These are phyloP conservation scores for Chrysopilus asiliformis DNA, from an alignment of 2,888 invertebrate species.

Conservation along the genomic window DNA sequence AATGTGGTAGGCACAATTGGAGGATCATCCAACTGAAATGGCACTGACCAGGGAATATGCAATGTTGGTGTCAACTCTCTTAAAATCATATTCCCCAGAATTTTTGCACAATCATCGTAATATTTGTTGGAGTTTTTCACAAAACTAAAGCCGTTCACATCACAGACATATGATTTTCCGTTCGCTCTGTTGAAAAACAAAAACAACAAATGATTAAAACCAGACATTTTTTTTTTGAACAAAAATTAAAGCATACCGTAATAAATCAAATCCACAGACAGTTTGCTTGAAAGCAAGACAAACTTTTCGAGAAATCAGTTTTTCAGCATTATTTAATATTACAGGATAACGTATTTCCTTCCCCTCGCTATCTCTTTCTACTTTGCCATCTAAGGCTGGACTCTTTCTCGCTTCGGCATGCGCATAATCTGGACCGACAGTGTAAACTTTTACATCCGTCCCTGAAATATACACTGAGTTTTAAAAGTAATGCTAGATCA, in stretches of 20 bases:
- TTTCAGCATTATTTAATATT: constrained; percentile 92
- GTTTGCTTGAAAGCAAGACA: constrained; percentile 95
- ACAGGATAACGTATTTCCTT: constrained; percentile 98
- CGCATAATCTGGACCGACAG: constrained; percentile 98
- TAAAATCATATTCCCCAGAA: constrained; percentile 94
- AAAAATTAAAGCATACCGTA: constrained; percentile 43
- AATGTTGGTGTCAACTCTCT: constrained; percentile 87
- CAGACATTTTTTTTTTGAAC: background rate
- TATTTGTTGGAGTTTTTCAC: constrained; percentile 99
- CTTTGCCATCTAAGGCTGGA: constrained; percentile 95
- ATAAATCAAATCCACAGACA: constrained; percentile 96
- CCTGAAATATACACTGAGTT: constrained; percentile 42
- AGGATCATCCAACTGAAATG: constrained; percentile 94
- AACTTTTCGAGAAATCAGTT: constrained; percentile 93
- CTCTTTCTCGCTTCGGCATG: constrained; percentile 99
- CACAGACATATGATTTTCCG: constrained; percentile 98
- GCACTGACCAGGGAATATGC: constrained; percentile 95
- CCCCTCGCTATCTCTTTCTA: constrained; percentile 94
- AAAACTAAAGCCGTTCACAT: constrained; percentile 99
- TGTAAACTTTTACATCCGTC: constrained; percentile 76
- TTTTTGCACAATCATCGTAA: constrained; percentile 99
- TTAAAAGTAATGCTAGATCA: constrained; percentile 37
- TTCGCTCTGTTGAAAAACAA: too few relatives aligned
- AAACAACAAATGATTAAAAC: background rate
- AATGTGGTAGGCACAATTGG: constrained; percentile 98